Evolutionary conservation across 2,113 vertebrate genomes (phyloP), one percentile per base, ranked within the genome.

Genomic region (Embiotoca jacksoni): DNA sequence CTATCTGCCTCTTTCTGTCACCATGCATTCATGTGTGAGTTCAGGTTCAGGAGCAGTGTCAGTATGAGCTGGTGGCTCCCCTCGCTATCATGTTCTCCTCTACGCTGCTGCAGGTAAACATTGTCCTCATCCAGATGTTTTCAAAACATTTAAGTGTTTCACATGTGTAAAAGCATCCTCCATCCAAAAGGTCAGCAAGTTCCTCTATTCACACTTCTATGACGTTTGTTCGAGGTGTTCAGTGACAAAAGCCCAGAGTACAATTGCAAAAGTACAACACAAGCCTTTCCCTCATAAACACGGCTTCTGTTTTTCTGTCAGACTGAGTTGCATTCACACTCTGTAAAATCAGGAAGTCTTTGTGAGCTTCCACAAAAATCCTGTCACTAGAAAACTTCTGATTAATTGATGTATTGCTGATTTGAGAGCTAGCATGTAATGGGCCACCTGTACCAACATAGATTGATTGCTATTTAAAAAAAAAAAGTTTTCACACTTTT

Each of bases 71-170:
- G 8, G 95, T 99, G 13, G 89, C 91, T 0, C 97, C 98, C 0
- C 92, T 99, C 63, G 97, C 95, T 7, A 92, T 98, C 80, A 97
- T 99, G 70, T 99, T 99, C 93, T 96, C 95, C 85, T 97, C 95
- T 23, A 96, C 97, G 0, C 94, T 97, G 54, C 93, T 99, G 55
- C 96, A 92, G 90, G 98, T 99, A 93, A 94, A 92, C 90, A n/a
- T 54, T 5, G 2, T 57, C 35, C 4, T 47, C 8, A 32, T 39
- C 10, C n/a, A 39, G 47, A 57, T 33, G 14, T 35, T 5, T 7
- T 11, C 15, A 32, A 55, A 64, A 57, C n/a, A 3, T 54, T 15
- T 30, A n/a, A 7, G 36, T 44, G 37, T 54, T 15, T 50, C 8
- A 52, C 36, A 39, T 30, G 47, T 2, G 3, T 41, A 32, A 7